These are phyloP conservation scores for Sylvietta virens DNA, from an alignment of 2,113 vertebrate species.

Conservation along the genomic window DNA sequence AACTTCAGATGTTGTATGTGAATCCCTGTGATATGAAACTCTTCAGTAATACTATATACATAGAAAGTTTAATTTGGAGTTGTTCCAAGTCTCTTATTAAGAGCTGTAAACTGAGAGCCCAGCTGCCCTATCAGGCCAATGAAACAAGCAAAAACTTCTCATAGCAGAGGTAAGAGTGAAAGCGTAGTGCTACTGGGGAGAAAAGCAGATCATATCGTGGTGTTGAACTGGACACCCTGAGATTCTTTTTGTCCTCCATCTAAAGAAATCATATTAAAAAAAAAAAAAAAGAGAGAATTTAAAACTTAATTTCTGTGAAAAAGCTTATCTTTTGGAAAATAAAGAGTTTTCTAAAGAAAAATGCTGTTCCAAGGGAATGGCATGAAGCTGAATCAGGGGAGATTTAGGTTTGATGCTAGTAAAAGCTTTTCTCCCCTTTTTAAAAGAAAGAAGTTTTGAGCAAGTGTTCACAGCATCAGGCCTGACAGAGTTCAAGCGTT, in stretches of 20 bases:
- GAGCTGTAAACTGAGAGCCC: background rate
- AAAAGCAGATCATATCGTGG: background rate
- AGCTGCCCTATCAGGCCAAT: background rate
- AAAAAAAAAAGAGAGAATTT: background rate
- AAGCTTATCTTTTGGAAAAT: background rate
- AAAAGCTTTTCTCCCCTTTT: background rate
- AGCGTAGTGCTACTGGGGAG: background rate
- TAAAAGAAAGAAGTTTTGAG: background rate
- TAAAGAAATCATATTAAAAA: background rate
- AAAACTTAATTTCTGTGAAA: background rate
- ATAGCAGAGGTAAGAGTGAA: background rate
- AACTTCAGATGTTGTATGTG: background rate
- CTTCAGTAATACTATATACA: background rate
- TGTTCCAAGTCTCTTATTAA: background rate
- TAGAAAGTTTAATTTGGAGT: slow-evolving; percentile 7
- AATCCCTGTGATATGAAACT: background rate
- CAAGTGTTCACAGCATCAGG: background rate
- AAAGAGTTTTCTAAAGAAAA: background rate
- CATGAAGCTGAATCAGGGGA: background rate
- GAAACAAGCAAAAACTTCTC: background rate
- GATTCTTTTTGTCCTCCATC: background rate
- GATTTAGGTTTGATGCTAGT: background rate
- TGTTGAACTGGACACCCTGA: background rate
- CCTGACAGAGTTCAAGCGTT: background rate
- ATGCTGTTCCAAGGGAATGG: background rate